Evolutionary conservation across 2,113 vertebrate species (phyloP).

Genomic region (Colossoma macropomum): DNA sequence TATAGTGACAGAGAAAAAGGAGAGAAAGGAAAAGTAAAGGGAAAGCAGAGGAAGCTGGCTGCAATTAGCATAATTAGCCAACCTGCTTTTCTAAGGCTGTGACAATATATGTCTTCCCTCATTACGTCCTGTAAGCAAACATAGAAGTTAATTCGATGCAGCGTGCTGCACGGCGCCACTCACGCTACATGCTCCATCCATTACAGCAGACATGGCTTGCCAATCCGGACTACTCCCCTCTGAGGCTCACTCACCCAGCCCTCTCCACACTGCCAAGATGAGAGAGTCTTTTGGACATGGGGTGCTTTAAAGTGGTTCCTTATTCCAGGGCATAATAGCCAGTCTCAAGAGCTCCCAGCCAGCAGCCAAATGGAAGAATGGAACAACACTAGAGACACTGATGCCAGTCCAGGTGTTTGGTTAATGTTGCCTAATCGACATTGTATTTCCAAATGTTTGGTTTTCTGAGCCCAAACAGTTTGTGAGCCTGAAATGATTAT

Average conservation of each 20-base stretch:
- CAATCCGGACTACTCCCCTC: conserved; percentile 71
- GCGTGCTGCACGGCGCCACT: conserved; percentile 40
- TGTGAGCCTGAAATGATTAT: background rate
- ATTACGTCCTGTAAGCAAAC: conserved; percentile 77
- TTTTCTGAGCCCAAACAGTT: conserved; percentile 33
- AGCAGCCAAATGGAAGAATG: conserved; percentile 54
- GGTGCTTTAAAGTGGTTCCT: conserved; percentile 46
- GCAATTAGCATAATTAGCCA: conserved; percentile 81
- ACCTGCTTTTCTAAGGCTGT: conserved; percentile 74
- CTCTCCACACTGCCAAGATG: conserved; percentile 46
- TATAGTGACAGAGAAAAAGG: background rate
- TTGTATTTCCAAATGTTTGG: conserved; percentile 41
- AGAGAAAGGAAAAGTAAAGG: conserved; percentile 29
- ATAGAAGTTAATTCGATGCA: conserved; percentile 71
- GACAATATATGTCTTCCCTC: conserved; percentile 81
- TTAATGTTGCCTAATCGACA: conserved; percentile 52
- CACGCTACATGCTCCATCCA: conserved; percentile 55
- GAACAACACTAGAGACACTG: conserved; percentile 36
- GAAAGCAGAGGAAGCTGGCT: conserved; percentile 63
- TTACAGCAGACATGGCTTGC: conserved; percentile 67
- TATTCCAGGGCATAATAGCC: conserved; percentile 55
- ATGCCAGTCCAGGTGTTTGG: conserved; percentile 56
- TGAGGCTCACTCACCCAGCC: conserved; percentile 33
- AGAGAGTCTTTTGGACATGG: conserved; percentile 51
- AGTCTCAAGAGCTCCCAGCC: conserved; percentile 44